Evolutionary conservation across 2,888 invertebrate species (phyloP), one percentile per base, ranked within the genome.

Genomic region (Cantharis flavilabris): DNA sequence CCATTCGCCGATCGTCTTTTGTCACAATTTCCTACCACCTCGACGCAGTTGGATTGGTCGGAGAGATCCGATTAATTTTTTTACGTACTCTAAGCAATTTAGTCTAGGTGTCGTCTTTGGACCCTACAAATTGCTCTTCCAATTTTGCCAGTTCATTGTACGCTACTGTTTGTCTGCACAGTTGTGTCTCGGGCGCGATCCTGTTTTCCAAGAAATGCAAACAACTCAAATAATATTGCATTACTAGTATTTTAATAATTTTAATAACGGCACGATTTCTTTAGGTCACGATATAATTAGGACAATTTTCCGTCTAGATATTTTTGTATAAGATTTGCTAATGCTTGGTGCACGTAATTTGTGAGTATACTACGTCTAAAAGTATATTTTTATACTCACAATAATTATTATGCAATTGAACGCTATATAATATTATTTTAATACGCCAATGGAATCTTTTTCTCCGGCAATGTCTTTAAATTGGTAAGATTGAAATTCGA

Each of bases 241-340:
- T 82, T 85, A 84, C 84, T 83, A 83, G 83, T 83, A 85, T 86
- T 86, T 86, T 87, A 86, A 86, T 86, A 86, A 87, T 86, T 84
- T 86, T 86, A 87, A 87, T 86, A 86, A 85, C 85, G 80, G 84
- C 86, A 87, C 86, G 86, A 86, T 86, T 85, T 84, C 85, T 85
- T 83, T 83, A 80, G 84, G 87, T 86, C 87, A 87, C 86, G 87
- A 87, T 84, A 87, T 87, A 87, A 87, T 86, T 86, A 83, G 86
- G 85, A 86, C 86, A 83, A 82, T 83, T 83, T 83, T 77, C 81
- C 77, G 81, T 80, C 82, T 80, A 76, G 79, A 79, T 77, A 80
- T 81, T 82, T 81, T 81, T 77, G 78, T 80, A 77, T 73, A 76
- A 73, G 71, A 69, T 79, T 71, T 79, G 73, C 75, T 69, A 70